Evolutionary conservation across 2,888 invertebrate species (phyloP).

Genomic region (Adineta ricciae): DNA sequence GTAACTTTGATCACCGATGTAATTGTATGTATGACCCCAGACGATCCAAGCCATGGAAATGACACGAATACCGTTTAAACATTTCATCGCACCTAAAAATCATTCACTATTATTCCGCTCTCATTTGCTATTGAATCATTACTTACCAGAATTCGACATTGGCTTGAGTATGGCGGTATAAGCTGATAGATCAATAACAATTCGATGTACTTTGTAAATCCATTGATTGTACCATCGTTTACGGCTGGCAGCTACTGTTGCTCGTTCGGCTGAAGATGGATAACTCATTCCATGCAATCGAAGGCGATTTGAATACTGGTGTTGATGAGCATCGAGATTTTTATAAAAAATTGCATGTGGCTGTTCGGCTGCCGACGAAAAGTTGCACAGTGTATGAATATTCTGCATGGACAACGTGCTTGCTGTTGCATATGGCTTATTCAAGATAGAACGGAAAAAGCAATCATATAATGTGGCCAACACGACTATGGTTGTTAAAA

Average conservation of each 20-base stretch:
- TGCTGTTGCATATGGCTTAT: background rate
- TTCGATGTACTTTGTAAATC: background rate
- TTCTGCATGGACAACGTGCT: background rate
- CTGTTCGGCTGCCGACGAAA: background rate
- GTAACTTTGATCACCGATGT: slow-evolving; percentile 25
- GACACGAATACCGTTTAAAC: slow-evolving; percentile 31
- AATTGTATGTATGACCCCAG: slow-evolving; percentile 34
- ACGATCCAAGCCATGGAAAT: slow-evolving; percentile 33
- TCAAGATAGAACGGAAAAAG: background rate
- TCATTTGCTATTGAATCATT: background rate
- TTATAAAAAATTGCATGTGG: background rate
- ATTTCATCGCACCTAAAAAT: slow-evolving; percentile 27
- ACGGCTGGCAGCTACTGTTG: background rate
- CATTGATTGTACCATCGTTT: background rate
- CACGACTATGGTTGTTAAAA: background rate
- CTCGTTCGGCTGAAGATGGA: background rate
- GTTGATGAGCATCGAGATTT: background rate
- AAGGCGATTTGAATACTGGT: background rate
- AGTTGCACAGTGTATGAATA: background rate
- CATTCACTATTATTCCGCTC: background rate
- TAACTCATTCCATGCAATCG: background rate
- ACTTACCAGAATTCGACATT: slow-evolving; percentile 23
- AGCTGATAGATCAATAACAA: background rate
- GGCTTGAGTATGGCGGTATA: background rate
- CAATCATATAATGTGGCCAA: slow-evolving; percentile 16